phyloP scores from a whole-genome alignment of 2,797 vertebrate genomes.

The Nannoperca obscura region DNA sequence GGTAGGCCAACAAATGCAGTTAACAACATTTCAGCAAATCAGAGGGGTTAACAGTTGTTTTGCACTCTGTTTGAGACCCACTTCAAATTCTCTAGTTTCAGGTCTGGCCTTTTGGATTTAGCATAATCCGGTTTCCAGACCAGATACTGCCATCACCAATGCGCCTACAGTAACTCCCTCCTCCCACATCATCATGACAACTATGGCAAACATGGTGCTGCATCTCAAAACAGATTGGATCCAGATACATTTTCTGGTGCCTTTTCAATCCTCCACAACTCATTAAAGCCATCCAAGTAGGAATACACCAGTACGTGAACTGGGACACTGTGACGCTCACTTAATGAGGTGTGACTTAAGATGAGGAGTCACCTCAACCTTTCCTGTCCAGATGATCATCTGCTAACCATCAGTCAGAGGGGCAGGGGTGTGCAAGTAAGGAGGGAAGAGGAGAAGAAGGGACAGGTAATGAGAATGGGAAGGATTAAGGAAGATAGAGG shows the following conservation, averaged over 20 bases:
- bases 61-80: slow-evolving; percentile 64
- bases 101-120: slow-evolving; percentile 64
- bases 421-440: slow-evolving; percentile 47
- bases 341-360: slow-evolving; percentile 76
- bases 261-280: slow-evolving; percentile 51
- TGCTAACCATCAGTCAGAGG: slow-evolving; percentile 72
- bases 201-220: slow-evolving; percentile 45
- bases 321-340: slow-evolving; percentile 57
- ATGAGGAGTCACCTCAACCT: slow-evolving; percentile 76
- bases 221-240: slow-evolving; percentile 53
- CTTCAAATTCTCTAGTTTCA: slow-evolving; percentile 55
- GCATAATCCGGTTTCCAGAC: slow-evolving; percentile 66
- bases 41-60: slow-evolving; percentile 73
- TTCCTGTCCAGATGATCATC: slow-evolving; percentile 75
- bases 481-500: slow-evolving; percentile 74
- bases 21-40: slow-evolving; percentile 56
- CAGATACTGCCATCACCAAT: slow-evolving; percentile 56
- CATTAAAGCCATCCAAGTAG: slow-evolving; percentile 63
- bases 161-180: slow-evolving; percentile 32
- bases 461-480: slow-evolving; percentile 72
- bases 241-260: slow-evolving; percentile 48
- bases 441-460: slow-evolving; percentile 39
- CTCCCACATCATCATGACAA: slow-evolving; percentile 39
- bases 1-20: slow-evolving; percentile 33
- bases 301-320: slow-evolving; percentile 51